Percentiles rank a stretch among this genome's conserved stretches.
These are phyloP conservation scores for Xestobium rufovillosum DNA, from an alignment of 2,888 invertebrate species.

Conservation along the genomic window DNA sequence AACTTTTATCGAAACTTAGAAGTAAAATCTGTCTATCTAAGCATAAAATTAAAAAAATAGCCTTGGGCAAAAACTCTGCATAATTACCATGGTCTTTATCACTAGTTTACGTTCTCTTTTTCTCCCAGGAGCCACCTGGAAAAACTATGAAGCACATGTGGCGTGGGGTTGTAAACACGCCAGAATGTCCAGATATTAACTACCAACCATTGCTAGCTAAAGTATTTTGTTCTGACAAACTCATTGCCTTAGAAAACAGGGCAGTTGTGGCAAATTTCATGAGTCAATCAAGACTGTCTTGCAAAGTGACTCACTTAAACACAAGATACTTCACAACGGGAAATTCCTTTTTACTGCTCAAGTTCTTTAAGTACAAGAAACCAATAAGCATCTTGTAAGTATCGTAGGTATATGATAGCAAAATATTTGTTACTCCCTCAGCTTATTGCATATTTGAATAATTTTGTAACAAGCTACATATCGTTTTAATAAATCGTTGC, in stretches of 20 bases:
- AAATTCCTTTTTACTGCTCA: slow-evolving; percentile 29
- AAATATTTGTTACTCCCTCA: too few relatives aligned
- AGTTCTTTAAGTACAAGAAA: slow-evolving; percentile 28
- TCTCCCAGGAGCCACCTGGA: slow-evolving; percentile 17
- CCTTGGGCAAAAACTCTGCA: too few relatives aligned
- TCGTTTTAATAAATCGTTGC: too few relatives aligned
- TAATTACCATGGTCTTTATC: too few relatives aligned
- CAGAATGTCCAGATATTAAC: slow-evolving; percentile 37
- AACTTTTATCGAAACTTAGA: too few relatives aligned
- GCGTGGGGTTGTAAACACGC: slow-evolving; percentile 35
- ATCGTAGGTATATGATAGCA: too few relatives aligned
- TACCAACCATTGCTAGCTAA: slow-evolving; percentile 29
- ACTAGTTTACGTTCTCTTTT: too few relatives aligned
- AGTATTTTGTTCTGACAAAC: slow-evolving; percentile 36
- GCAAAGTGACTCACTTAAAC: slow-evolving; percentile 26
- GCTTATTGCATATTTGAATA: too few relatives aligned
- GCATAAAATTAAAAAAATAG: too few relatives aligned
- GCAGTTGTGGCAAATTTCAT: slow-evolving; percentile 34
- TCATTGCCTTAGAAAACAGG: slow-evolving; percentile 40
- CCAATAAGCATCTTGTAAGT: slow-evolving; percentile 34
- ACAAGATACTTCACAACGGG: slow-evolving; percentile 28
- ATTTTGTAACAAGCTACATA: too few relatives aligned
- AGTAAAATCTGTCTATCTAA: too few relatives aligned
- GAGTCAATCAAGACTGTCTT: slow-evolving; percentile 26
- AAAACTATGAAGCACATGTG: slow-evolving; percentile 29